Base-by-base conservation (phyloP, 2,888 invertebrate genomes). In the Folsomia manolachei region DNA sequence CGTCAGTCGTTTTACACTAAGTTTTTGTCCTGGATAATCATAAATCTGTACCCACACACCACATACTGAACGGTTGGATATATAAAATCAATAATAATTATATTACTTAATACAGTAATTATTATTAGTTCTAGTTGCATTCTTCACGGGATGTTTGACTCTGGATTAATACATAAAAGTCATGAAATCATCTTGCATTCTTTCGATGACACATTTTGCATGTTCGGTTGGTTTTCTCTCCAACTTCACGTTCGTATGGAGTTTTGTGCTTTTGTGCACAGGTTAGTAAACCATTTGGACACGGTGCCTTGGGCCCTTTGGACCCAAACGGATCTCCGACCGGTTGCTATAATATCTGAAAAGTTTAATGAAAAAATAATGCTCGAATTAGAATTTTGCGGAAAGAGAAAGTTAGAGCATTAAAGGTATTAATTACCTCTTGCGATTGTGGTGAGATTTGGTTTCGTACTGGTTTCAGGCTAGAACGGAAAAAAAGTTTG, bases 221-320 rank as follows among this genome's bases (percentile, higher is more conserved):
- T 51, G 18, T 56, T 56, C 21, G 56, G 56, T n/a, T 14, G 7
- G 19, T 4, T 56, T 56, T 56, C n/a, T 19, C 21, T 14, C 4
- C n/a, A 14, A 39, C 7, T 67, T 75, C 52, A 76, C 27, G 77
- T 77, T 69, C 75, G 67, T 53, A 78, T 75, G 2, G 78, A 74
- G 56, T 79, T 80, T 71, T 81, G 81, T 23, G 81, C 81, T 69
- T 71, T 52, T 14, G 77, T 79, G 65, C 81, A 81, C 56, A 81
- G 75, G 74, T 79, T 79, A 9, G 81, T 79, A 25, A 81, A 67
- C 81, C 81, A 81, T 71, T 79, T 81, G 27, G 81, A 81, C 27
- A 81, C 70, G 39, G 75, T 74, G 39, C 81, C 79, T 56, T 79
- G 79, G 11, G 81, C 81, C 70, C 79, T 51, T 71, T 79, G 60